phyloP scores from a whole-genome alignment of 2,888 invertebrate genomes.

The Rhamphomyia laevipes region DNA sequence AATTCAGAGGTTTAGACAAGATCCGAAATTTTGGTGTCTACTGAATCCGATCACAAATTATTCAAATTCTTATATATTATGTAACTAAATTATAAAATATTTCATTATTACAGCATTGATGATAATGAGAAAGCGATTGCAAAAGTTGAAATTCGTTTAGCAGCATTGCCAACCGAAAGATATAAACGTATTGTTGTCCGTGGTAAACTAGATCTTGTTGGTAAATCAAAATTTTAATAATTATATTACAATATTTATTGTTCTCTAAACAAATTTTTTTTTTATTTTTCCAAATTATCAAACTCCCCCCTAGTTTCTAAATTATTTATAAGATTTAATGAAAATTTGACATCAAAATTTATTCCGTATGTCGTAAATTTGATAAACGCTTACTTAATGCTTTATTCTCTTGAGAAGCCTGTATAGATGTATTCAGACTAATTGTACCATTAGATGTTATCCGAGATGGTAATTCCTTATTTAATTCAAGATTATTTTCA shows the following conservation, averaged over 20 bases:
- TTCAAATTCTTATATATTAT: no score
- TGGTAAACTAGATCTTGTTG: constrained; percentile 60
- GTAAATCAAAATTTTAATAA: constrained; percentile 36
- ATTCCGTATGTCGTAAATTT: not conserved
- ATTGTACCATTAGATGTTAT: no score
- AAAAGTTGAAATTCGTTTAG: constrained; percentile 48
- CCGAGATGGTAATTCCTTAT: no score
- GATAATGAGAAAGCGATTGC: constrained; percentile 28
- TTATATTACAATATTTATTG: not conserved
- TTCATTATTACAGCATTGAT: constrained; percentile 25
- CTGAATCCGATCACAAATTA: no score
- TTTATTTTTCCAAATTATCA: not conserved
- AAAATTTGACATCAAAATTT: not conserved
- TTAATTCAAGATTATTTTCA: no score
- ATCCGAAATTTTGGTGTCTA: no score
- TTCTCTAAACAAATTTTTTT: not conserved
- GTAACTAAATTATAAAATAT: no score
- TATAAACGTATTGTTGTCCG: constrained; percentile 62
- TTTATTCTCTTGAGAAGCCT: no score
- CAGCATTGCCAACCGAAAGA: constrained; percentile 54
- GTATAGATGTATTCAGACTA: no score
- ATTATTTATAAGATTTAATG: not conserved
- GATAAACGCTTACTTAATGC: no score
- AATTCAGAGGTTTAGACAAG: no score
- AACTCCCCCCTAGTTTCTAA: not conserved